Evolutionary conservation across 2,888 invertebrate species (phyloP).

Genomic region (Tachina fera): DNA sequence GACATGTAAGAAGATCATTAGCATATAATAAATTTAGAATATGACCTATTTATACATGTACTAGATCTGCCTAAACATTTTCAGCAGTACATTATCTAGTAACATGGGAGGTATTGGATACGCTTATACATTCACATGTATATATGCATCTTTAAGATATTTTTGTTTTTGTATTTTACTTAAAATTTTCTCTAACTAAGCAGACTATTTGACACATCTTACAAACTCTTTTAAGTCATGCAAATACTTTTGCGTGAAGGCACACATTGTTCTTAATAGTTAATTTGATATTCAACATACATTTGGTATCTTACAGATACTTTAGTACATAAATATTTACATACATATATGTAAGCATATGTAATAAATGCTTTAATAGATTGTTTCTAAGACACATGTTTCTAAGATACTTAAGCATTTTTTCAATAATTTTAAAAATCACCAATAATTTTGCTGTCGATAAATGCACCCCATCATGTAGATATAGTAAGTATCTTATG

Average conservation of each 20-base stretch:
- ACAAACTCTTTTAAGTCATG: not conserved
- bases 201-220: not conserved
- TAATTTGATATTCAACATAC: too few species aligned
- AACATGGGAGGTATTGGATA: not conserved
- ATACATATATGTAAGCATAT: too few species aligned
- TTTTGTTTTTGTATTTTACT: too few species aligned
- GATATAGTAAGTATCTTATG: too few species aligned
- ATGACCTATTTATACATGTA: slow-evolving; percentile 3
- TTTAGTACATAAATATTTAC: not conserved
- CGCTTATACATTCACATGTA: not conserved
- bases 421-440: too few species aligned
- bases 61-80: not conserved
- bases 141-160: too few species aligned
- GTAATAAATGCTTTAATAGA: too few species aligned
- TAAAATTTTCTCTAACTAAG: too few species aligned
- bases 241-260: not conserved
- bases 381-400: too few species aligned
- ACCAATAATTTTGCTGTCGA: too few species aligned
- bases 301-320: not conserved
- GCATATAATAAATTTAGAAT: slow-evolving; percentile 12
- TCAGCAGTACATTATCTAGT: not conserved
- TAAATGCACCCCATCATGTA: too few species aligned
- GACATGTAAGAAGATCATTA: slow-evolving; percentile 21
- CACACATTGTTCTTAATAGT: not conserved
- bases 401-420: too few species aligned